A percentile compares a stretch with the other conserved stretches of the same genome.
Conservation (phyloP, 2,888 invertebrate species). For the Agonum fuliginosum region DNA sequence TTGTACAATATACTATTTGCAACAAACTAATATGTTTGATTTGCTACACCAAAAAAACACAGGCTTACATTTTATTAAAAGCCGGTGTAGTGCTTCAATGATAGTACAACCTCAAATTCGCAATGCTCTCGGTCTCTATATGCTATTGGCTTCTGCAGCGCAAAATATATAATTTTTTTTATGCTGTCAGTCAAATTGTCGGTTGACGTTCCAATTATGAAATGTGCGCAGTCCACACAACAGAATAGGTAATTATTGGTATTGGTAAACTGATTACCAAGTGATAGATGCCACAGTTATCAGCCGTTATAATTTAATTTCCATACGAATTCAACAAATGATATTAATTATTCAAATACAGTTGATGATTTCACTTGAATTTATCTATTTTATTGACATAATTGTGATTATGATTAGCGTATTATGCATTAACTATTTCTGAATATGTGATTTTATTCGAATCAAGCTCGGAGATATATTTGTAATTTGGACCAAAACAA, state of each 20-base stretch:
- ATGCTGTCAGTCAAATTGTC: too few relatives aligned
- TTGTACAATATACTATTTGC: too few relatives aligned
- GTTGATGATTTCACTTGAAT: constrained; percentile 39
- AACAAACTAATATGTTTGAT: too few relatives aligned
- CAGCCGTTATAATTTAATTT: constrained; percentile 29
- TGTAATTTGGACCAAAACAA: not conserved
- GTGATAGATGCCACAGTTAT: constrained; percentile 37
- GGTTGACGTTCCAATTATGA: not conserved
- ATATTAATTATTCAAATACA: constrained; percentile 35
- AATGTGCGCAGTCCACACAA: too few relatives aligned
- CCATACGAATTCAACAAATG: constrained; percentile 35
- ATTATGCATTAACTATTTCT: constrained; percentile 19
- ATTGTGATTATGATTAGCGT: constrained; percentile 15
- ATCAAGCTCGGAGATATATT: not conserved
- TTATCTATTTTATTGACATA: constrained; percentile 15
- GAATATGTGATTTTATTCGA: not conserved
- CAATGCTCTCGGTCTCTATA: too few relatives aligned
- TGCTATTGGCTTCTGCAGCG: too few relatives aligned
- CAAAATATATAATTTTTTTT: too few relatives aligned
- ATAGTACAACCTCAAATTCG: too few relatives aligned
- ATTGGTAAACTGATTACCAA: constrained; percentile 41
- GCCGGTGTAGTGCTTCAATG: too few relatives aligned
- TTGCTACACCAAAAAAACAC: too few relatives aligned
- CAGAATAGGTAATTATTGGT: constrained; percentile 16
- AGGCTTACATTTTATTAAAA: too few relatives aligned